Conservation (phyloP, 2,113 vertebrate genomes). For the Junco hyemalis region DNA sequence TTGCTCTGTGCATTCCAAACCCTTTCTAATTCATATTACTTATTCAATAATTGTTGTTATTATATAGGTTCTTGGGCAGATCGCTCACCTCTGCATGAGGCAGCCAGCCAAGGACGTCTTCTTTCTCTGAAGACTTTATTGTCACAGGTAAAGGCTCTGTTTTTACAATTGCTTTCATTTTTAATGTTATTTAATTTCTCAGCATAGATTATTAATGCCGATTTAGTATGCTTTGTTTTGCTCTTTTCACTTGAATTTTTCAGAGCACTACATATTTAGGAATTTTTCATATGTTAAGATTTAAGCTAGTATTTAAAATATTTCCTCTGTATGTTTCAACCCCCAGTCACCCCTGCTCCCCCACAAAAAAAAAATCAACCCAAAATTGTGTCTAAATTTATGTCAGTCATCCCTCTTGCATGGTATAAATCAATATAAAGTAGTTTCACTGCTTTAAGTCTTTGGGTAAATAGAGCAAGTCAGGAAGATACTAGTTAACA, state of each 20-base stretch:
- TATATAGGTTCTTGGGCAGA: slow-evolving; percentile 92
- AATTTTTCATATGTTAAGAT: background rate
- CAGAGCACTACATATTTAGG: background rate
- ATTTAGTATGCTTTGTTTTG: background rate
- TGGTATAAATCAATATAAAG: background rate
- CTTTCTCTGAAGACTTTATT: slow-evolving; percentile 90
- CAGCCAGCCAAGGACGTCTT: slow-evolving; percentile 91
- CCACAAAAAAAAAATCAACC: too few relatives aligned
- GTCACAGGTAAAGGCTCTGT: slow-evolving; percentile 80
- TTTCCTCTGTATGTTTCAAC: background rate
- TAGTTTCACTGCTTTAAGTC: background rate
- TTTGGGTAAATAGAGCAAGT: background rate
- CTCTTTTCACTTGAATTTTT: background rate
- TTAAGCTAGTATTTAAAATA: background rate
- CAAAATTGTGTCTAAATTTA: background rate
- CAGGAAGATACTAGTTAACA: background rate
- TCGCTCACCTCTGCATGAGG: slow-evolving; percentile 92
- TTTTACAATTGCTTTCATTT: slow-evolving; percentile 14
- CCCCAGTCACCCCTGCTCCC: fast-evolving
- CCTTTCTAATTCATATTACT: background rate
- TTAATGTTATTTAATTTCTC: background rate
- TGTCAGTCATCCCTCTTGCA: background rate
- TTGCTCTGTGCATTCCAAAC: background rate
- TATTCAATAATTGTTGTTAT: slow-evolving; percentile 37
- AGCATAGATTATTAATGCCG: background rate